Evolutionary conservation across 2,797 vertebrate genomes (phyloP).

Genomic region (Anas flavirostris): DNA sequence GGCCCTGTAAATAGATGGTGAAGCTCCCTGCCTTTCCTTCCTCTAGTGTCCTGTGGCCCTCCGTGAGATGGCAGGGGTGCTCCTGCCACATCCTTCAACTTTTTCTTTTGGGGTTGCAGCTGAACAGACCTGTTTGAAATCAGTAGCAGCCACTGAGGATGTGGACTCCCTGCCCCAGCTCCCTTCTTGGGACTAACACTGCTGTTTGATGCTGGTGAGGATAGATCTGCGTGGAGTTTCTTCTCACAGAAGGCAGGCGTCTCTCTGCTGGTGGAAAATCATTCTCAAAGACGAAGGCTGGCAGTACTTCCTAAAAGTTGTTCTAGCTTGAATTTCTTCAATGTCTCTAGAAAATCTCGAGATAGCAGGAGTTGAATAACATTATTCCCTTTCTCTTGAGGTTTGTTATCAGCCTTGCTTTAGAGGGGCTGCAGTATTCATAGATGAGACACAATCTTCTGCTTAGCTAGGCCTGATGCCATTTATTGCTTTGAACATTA

Average conservation of each 20-base stretch:
- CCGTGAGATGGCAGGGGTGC: background rate
- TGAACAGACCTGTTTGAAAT: background rate
- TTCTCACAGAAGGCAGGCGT: background rate
- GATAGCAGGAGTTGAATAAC: background rate
- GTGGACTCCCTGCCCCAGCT: background rate
- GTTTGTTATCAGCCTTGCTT: background rate
- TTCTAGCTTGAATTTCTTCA: background rate
- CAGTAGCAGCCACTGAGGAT: background rate
- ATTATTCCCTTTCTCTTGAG: background rate
- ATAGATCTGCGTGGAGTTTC: background rate
- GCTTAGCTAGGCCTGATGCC: background rate
- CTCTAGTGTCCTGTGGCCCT: background rate
- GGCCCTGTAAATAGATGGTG: background rate
- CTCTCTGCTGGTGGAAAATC: background rate
- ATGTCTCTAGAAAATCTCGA: background rate
- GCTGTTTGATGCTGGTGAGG: background rate
- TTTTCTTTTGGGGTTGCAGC: background rate
- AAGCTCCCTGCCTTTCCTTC: background rate
- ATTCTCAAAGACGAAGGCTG: background rate
- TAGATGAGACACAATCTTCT: background rate
- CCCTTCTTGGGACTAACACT: too few species aligned
- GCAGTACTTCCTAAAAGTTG: background rate
- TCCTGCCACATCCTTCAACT: background rate
- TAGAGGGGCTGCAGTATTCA: background rate
- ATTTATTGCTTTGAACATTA: background rate